phyloP scores from a whole-genome alignment of 2,797 vertebrate genomes.

The Siniperca undulata region DNA sequence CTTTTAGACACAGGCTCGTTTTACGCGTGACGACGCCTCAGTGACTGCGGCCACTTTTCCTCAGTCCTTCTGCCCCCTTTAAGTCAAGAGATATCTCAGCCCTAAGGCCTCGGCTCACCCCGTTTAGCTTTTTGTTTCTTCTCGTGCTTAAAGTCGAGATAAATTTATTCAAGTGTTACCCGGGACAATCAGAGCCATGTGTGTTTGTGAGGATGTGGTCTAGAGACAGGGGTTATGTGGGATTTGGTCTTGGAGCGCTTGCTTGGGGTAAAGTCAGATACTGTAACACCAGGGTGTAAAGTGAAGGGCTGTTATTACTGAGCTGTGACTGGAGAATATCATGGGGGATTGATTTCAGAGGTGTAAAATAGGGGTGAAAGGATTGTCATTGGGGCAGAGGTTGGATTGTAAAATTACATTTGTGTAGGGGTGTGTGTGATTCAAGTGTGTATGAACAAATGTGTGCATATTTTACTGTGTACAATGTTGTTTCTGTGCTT shows the following conservation, averaged over 20 bases:
- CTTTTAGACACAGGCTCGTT: conserved; percentile 63
- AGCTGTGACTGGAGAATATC: conserved; percentile 69
- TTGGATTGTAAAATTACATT: conserved; percentile 31
- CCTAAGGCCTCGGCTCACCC: conserved; percentile 33
- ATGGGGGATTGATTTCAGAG: conserved; percentile 63
- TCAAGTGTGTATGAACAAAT: conserved; percentile 2
- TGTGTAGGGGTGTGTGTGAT: conserved; percentile 12
- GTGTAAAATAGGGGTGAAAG: conserved; percentile 70
- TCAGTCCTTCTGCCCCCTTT: conserved; percentile 24
- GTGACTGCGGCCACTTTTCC: conserved; percentile 47
- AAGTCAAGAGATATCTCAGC: conserved; percentile 37
- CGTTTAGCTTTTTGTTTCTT: conserved; percentile 71
- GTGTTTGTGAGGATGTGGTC: conserved; percentile 77
- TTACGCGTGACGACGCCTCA: conserved; percentile 64
- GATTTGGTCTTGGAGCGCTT: conserved; percentile 69
- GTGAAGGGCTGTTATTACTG: conserved; percentile 63
- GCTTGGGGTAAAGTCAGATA: conserved; percentile 67
- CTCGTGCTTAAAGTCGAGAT: conserved; percentile 52
- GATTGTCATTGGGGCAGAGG: conserved; percentile 50
- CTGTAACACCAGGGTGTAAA: conserved; percentile 69
- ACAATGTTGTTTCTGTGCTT: neutral
- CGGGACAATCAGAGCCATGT: conserved; percentile 76
- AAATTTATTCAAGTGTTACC: conserved; percentile 68
- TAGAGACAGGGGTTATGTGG: conserved; percentile 66
- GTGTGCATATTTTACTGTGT: neutral